Percentiles rank a stretch among this genome's conserved stretches.
These are phyloP conservation scores for Chloroceryle aenea DNA, from an alignment of 2,113 vertebrate genomes.

Conservation along the genomic window DNA sequence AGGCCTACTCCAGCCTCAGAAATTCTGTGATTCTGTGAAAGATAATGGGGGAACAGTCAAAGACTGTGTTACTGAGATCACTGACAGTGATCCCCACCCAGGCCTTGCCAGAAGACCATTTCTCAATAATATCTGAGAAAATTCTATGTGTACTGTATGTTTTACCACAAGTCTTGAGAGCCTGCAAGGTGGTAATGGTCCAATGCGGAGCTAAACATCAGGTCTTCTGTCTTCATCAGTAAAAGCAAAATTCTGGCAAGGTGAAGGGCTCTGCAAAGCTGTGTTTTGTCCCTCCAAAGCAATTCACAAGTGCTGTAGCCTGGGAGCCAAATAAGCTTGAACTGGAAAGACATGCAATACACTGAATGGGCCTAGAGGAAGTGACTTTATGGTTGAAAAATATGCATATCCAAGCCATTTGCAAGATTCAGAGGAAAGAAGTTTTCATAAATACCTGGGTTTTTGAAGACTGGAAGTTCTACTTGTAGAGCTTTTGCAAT, in stretches of 20 bases:
- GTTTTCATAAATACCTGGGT: background rate
- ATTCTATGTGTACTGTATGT: fast-evolving
- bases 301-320: background rate
- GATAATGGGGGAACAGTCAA: background rate
- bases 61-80: background rate
- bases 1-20: no score
- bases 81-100: background rate
- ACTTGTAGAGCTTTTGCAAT: background rate
- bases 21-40: background rate
- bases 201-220: background rate
- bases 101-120: background rate
- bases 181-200: background rate
- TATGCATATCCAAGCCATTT: background rate
- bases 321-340: background rate
- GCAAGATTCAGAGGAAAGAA: background rate
- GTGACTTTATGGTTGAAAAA: background rate
- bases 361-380: background rate
- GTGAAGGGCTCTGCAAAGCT: background rate
- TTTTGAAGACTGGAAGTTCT: background rate
- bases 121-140: background rate
- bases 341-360: background rate
- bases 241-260: background rate
- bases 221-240: background rate
- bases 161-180: background rate
- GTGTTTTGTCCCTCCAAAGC: background rate